A percentile compares a stretch with the other conserved stretches of the same genome.
Evolutionary conservation across 2,113 vertebrate genomes (phyloP).

Genomic region (Elanus axillaris): DNA sequence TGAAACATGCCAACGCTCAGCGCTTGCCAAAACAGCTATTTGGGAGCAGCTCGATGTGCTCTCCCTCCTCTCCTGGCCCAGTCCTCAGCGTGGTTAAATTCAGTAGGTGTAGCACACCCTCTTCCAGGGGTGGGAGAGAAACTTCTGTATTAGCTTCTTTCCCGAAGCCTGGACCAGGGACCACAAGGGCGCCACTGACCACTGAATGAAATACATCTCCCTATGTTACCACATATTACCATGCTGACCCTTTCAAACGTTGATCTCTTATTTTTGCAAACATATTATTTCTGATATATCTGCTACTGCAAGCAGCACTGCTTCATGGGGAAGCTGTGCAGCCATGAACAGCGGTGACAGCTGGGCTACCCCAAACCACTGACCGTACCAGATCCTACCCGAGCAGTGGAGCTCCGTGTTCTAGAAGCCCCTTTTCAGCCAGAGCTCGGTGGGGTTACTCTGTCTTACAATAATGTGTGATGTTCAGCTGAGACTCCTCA

Average conservation of each 20-base stretch:
- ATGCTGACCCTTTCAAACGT: background rate
- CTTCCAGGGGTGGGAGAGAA: background rate
- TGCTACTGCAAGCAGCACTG: background rate
- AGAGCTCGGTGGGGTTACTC: background rate
- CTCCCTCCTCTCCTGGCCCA: background rate
- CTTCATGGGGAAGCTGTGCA: background rate
- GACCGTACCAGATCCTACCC: background rate
- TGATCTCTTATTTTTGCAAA: background rate
- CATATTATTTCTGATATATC: background rate
- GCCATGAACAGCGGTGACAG: background rate
- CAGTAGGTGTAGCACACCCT: background rate
- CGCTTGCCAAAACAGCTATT: background rate
- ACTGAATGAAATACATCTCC: background rate
- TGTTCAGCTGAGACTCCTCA: background rate
- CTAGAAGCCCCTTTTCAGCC: background rate
- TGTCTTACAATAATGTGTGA: background rate
- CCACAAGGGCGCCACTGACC: background rate
- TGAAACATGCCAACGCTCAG: background rate
- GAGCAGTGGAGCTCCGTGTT: fast-evolving
- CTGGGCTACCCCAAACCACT: background rate
- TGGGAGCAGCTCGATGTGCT: background rate
- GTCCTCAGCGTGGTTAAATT: background rate
- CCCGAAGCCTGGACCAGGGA: background rate
- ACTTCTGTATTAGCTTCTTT: background rate
- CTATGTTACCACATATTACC: background rate